Conservation (phyloP, 2,113 vertebrate genomes). For the Rhagologus leucostigma region DNA sequence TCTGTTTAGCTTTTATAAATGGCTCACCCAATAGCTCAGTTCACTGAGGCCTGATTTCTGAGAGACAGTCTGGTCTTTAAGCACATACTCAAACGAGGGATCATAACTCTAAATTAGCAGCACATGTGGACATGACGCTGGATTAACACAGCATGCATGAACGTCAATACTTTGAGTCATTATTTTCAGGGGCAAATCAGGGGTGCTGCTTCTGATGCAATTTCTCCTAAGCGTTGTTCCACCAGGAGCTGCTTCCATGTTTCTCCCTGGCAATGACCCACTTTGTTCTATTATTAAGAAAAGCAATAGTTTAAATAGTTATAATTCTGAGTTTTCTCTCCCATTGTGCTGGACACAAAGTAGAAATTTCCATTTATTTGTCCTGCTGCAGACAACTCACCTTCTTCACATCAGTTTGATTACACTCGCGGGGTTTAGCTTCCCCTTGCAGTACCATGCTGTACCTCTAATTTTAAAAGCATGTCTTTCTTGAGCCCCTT, state of each 20-base stretch:
- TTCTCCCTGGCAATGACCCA: constrained; percentile 1
- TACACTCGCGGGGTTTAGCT: not conserved
- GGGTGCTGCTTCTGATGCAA: not conserved
- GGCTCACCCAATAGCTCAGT: not conserved
- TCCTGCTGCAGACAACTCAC: not conserved
- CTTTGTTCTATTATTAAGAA: not conserved
- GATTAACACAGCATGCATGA: not conserved
- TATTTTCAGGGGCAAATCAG: not conserved
- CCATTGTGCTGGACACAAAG: not conserved
- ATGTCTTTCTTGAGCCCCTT: not conserved
- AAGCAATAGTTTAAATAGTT: not conserved
- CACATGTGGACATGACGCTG: not conserved
- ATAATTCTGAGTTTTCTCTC: not conserved
- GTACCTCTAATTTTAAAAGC: not conserved
- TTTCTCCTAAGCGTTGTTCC: not conserved
- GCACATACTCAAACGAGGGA: not conserved
- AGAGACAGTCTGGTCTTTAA: not conserved
- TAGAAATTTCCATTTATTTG: not conserved
- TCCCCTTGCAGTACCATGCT: not conserved
- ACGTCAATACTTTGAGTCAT: not conserved
- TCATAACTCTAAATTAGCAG: not conserved
- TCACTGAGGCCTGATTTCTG: not conserved
- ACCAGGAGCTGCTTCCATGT: not conserved
- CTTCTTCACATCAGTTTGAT: not conserved
- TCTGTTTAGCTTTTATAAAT: constrained; percentile 23